Conservation (phyloP, 2,888 invertebrate species). For the Caenorhabditis becei region DNA sequence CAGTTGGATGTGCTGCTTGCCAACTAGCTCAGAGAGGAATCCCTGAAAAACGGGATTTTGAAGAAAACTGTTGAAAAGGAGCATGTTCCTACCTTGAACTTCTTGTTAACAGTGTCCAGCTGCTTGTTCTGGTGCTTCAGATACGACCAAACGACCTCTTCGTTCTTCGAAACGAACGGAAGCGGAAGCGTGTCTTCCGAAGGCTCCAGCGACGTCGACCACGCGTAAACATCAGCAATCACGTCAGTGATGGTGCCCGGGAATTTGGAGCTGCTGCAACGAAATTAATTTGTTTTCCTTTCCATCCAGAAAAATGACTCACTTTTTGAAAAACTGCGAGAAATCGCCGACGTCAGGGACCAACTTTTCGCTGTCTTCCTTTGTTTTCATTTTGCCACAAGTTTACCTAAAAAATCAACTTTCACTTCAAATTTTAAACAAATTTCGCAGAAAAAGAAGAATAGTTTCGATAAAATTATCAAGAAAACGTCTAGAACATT, state of each 20-base stretch:
- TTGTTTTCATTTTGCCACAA: slow-evolving; percentile 25
- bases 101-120: slow-evolving; percentile 36
- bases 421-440: not conserved
- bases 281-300: not conserved
- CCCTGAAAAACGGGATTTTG: slow-evolving; percentile 31
- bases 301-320: not conserved
- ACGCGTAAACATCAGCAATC: slow-evolving; percentile 49
- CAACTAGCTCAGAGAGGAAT: slow-evolving; percentile 37
- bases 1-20: slow-evolving; percentile 31
- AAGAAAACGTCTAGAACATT: not conserved
- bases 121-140: slow-evolving; percentile 60
- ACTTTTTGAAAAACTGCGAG: slow-evolving; percentile 51
- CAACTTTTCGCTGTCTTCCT: slow-evolving; percentile 9
- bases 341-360: slow-evolving; percentile 42
- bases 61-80: not conserved
- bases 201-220: slow-evolving; percentile 50
- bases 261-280: slow-evolving; percentile 45
- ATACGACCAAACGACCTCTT: slow-evolving; percentile 63
- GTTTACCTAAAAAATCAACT: slow-evolving; percentile 18
- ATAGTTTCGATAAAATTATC: not conserved
- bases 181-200: slow-evolving; percentile 47
- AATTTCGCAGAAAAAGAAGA: not conserved
- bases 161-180: slow-evolving; percentile 61
- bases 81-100: slow-evolving; percentile 34
- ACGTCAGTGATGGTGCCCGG: slow-evolving; percentile 19